Percentiles rank a stretch among this genome's conserved stretches.
Evolutionary conservation across 1,140 invertebrate genomes (phyloP).

Genomic region (Lepidurus couesii): DNA sequence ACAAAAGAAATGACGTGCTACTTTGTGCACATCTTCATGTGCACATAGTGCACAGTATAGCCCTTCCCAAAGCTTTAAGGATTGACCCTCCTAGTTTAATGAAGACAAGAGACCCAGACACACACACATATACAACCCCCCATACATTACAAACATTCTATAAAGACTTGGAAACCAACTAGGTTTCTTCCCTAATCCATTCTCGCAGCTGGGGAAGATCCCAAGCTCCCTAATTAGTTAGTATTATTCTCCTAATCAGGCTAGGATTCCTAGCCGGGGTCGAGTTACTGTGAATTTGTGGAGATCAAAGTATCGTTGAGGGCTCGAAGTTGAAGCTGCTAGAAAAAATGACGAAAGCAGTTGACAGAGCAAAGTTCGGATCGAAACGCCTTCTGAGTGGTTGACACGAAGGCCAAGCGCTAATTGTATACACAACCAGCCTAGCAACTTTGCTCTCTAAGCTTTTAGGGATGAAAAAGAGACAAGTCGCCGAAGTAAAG

Average conservation of each 20-base stretch:
- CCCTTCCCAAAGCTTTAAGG: background rate
- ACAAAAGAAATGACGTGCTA: background rate
- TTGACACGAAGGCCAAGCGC: background rate
- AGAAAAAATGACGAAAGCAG: background rate
- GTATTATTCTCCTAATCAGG: background rate
- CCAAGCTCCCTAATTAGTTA: slow-evolving; percentile 10
- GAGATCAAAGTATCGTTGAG: slow-evolving; percentile 1
- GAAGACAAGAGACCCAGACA: background rate
- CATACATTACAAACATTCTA: background rate
- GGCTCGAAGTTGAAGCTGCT: background rate
- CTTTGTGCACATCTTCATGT: background rate
- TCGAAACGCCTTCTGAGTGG: background rate
- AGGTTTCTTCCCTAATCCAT: background rate
- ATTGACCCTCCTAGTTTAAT: background rate
- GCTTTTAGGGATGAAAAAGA: background rate
- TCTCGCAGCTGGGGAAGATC: background rate
- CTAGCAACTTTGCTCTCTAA: background rate
- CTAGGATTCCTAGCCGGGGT: background rate
- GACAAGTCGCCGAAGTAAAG: background rate
- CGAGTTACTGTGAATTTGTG: slow-evolving; percentile 5
- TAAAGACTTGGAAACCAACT: background rate
- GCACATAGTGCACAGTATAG: background rate
- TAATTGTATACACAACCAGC: background rate
- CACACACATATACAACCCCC: background rate
- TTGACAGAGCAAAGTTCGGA: slow-evolving; percentile 14